phyloP scores from a whole-genome alignment of 2,888 invertebrate genomes.

The Tipula helvola region DNA sequence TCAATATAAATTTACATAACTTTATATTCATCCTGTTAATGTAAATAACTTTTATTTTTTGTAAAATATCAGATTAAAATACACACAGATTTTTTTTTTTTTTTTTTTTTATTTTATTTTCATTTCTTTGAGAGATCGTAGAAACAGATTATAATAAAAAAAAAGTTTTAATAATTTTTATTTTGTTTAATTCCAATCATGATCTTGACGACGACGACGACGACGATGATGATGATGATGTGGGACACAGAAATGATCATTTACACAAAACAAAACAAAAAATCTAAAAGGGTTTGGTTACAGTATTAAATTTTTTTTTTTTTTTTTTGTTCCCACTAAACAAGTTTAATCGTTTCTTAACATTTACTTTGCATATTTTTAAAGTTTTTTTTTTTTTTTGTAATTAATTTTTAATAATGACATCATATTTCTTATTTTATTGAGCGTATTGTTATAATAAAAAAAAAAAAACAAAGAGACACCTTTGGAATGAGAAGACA shows the following conservation, averaged over 20 bases:
- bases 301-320: background rate
- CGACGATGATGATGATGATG: background rate
- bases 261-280: background rate
- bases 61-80: background rate
- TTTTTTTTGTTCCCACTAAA: background rate
- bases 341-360: slow-evolving; percentile 4
- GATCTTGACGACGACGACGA: background rate
- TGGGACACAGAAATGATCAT: background rate
- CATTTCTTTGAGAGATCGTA: background rate
- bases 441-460: background rate
- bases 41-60: background rate
- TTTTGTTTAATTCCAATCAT: slow-evolving; percentile 4
- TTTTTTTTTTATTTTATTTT: background rate
- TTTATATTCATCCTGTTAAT: background rate
- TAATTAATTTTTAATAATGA: slow-evolving; percentile 4
- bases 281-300: slow-evolving; percentile 4
- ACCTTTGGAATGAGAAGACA: background rate
- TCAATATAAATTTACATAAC: slow-evolving; percentile 4
- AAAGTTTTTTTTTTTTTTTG: background rate
- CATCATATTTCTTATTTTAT: background rate
- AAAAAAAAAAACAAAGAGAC: background rate
- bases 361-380: background rate
- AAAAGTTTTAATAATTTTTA: background rate
- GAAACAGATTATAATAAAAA: background rate
- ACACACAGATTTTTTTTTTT: background rate